Evolutionary conservation across 2,888 invertebrate species (phyloP).

Genomic region (Sphinx pinastri): DNA sequence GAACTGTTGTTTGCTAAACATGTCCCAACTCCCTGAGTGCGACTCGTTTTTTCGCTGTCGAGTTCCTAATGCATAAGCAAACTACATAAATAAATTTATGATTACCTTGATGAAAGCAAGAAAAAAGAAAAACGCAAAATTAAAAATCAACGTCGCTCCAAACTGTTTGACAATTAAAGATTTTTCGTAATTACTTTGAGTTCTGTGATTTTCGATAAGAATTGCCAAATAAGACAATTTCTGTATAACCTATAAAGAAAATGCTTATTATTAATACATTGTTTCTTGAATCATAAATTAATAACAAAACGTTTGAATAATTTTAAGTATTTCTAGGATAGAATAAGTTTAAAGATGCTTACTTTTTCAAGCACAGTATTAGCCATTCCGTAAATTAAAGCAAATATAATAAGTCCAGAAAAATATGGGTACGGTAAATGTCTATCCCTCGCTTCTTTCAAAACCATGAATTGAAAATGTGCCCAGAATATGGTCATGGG

Average conservation of each 20-base stretch:
- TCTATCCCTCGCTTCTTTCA: conserved; percentile 26
- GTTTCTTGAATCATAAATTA: too few relatives aligned
- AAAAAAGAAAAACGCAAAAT: conserved; percentile 32
- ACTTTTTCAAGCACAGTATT: conserved; percentile 25
- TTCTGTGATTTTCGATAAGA: conserved; percentile 55
- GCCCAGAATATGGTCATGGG: conserved; percentile 29
- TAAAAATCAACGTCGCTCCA: conserved; percentile 56
- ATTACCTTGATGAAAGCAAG: conserved; percentile 29
- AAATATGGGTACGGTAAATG: neutral
- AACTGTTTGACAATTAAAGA: conserved; percentile 59
- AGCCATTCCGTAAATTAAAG: conserved; percentile 18
- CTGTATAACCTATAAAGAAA: conserved; percentile 8
- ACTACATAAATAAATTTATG: too few relatives aligned
- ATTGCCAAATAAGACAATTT: conserved; percentile 22
- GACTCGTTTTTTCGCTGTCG: neutral
- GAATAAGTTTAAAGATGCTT: neutral
- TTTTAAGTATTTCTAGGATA: neutral
- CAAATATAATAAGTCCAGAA: conserved; percentile 34
- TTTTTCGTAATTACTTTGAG: conserved; percentile 54
- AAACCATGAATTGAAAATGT: conserved; percentile 46
- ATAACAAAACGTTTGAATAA: too few relatives aligned
- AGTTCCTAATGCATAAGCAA: neutral
- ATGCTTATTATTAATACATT: neutral
- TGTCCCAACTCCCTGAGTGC: too few relatives aligned
- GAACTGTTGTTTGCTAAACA: too few relatives aligned